Evolutionary conservation across 2,888 invertebrate genomes (phyloP), one percentile per base, ranked within the genome.

Genomic region (Ceramica pisi): DNA sequence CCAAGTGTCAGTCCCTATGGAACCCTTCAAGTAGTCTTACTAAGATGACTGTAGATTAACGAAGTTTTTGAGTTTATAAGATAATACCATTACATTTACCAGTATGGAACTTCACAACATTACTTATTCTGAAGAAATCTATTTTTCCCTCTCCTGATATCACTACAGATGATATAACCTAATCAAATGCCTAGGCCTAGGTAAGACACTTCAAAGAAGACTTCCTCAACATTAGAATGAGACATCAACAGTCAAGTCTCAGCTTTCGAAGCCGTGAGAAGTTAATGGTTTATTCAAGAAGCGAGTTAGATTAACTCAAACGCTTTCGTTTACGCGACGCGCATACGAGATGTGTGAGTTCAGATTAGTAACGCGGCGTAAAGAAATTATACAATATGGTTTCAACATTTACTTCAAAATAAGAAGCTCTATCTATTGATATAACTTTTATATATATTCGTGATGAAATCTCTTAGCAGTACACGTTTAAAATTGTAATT

Each of bases 201-300:
- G 57, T 23, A 78, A 56, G 19, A 46, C 38, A 26, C 48, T 26
- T 61, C 16, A 62, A 59, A 51, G 19, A 72, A 50, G 56, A 53
- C 51, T 68, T 78, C 81, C 76, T 44, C 21, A 51, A 67, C 51
- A 67, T 57, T 61, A 75, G 62, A 74, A 67, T 53, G 53, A 59
- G 21, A 31, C 41, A 64, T 60, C 57, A 53, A 31, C 19, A 67
- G 21, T 64, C 67, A 59, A 72, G 55, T 50, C 44, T 59, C 56
- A 63, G 67, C 81, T 86, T 83, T 86, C 86, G 61, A 73, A 67
- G 59, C 31, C 75, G 80, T 80, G 85, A 76, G 74, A 83, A 81
- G 75, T 66, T 50, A 31, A 78, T 84, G 68, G 62, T 71, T 84
- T 84, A 84, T 84, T 84, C 84, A 86, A 81, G 72, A 79, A 73